phyloP scores from a whole-genome alignment of 2,797 vertebrate species.

The Enteromius unitaeniatus region DNA sequence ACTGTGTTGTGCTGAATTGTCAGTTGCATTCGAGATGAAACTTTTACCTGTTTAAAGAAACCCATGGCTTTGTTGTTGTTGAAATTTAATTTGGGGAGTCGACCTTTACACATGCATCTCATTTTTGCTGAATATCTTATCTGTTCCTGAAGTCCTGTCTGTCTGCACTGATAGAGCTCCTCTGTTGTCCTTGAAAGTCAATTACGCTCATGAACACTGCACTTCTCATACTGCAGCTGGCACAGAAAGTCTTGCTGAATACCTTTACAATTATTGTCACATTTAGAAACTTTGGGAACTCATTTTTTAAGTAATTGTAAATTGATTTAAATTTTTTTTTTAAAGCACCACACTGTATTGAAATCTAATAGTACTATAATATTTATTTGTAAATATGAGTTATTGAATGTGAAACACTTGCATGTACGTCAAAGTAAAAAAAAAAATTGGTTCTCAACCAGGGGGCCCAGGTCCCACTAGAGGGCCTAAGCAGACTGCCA shows the following conservation, averaged over 20 bases:
- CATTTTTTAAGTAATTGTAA: background rate
- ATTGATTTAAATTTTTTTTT: background rate
- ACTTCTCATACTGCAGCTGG: background rate
- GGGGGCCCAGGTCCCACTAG: background rate
- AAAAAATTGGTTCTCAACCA: background rate
- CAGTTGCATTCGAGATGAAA: too few species aligned
- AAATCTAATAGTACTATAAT: background rate
- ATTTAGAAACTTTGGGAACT: background rate
- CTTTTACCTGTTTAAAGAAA: background rate
- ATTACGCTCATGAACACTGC: background rate
- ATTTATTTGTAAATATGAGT: background rate
- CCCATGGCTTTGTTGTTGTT: background rate
- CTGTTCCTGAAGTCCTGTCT: background rate
- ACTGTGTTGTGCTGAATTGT: background rate
- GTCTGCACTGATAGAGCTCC: background rate
- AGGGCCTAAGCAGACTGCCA: background rate
- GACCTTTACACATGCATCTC: constrained; percentile 8
- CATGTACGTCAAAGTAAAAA: background rate
- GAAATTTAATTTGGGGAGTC: constrained; percentile 19
- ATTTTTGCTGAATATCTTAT: constrained; percentile 22
- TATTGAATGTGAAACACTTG: background rate
- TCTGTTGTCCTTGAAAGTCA: constrained; percentile 10
- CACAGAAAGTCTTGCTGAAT: background rate
- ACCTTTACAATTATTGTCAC: background rate
- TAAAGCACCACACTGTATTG: background rate